Percentiles rank a stretch among this genome's conserved stretches.
These are phyloP conservation scores for Pristiophorus japonicus DNA, from an alignment of 2,113 vertebrate genomes.

Conservation along the genomic window DNA sequence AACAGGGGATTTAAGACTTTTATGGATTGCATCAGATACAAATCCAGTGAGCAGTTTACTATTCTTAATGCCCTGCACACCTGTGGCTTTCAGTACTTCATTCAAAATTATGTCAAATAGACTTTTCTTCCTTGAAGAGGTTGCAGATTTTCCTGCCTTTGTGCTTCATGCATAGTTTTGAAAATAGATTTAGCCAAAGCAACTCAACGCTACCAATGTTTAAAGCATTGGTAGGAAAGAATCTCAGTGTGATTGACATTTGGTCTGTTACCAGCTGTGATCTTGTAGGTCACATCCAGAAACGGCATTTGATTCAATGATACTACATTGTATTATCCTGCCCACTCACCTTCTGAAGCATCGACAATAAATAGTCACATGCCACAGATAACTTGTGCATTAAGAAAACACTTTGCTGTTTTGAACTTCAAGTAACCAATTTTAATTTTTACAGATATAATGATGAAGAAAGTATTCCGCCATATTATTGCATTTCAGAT, in stretches of 20 bases:
- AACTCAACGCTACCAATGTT: not conserved
- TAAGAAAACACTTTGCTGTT: not conserved
- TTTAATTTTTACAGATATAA: not conserved
- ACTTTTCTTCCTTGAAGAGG: not conserved
- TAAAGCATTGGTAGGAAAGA: not conserved
- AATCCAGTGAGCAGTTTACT: slow-evolving; percentile 1
- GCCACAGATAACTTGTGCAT: not conserved
- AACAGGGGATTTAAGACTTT: not conserved
- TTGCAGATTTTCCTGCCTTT: not conserved
- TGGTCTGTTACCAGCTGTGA: not conserved
- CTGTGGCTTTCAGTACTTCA: not conserved
- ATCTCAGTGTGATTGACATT: not conserved
- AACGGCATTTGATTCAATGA: not conserved
- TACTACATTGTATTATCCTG: not conserved
- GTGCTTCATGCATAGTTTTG: not conserved
- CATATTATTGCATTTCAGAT: not conserved
- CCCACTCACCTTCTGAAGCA: not conserved
- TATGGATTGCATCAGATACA: not conserved
- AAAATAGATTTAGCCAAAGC: not conserved
- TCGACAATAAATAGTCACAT: not conserved
- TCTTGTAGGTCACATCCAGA: not conserved
- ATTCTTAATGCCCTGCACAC: not conserved
- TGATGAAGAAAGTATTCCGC: not conserved
- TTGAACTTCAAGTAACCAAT: not conserved
- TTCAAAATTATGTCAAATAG: not conserved